Conservation (phyloP, 2,888 invertebrate genomes). For the Gryllus longicercus region DNA sequence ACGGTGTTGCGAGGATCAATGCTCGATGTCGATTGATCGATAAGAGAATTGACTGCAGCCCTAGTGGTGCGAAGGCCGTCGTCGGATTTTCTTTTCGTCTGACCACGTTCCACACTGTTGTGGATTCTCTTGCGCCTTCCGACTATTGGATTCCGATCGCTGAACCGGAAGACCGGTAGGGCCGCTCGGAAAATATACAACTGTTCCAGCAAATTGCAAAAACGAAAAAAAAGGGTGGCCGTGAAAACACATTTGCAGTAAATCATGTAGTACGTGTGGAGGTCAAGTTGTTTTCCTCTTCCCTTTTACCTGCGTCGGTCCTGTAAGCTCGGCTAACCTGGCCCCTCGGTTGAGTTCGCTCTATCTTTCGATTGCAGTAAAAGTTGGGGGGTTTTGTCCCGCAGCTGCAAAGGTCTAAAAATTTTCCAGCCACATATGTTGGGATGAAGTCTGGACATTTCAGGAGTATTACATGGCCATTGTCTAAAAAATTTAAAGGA, state of each 20-base stretch:
- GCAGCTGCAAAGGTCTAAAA: too few relatives aligned
- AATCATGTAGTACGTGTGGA: not conserved
- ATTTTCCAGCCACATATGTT: too few relatives aligned
- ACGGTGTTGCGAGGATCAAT: too few relatives aligned
- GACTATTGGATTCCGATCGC: constrained; percentile 3
- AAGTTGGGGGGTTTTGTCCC: too few relatives aligned
- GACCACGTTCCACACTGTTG: not conserved
- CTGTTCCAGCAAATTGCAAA: constrained; percentile 1
- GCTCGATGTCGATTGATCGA: too few relatives aligned
- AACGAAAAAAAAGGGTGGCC: not conserved
- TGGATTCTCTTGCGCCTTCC: not conserved
- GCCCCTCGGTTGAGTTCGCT: not conserved
- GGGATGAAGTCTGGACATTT: too few relatives aligned
- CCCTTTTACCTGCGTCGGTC: not conserved
- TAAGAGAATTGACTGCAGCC: too few relatives aligned
- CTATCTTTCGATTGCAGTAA: not conserved
- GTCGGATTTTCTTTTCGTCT: not conserved
- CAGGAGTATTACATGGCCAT: too few relatives aligned
- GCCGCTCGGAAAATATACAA: constrained; percentile 5
- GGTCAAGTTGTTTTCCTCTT: constrained; percentile 6
- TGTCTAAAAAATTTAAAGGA: too few relatives aligned
- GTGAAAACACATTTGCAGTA: constrained; percentile 17
- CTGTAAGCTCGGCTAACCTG: not conserved
- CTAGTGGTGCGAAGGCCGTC: too few relatives aligned
- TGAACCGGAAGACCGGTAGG: constrained; percentile 17